Base-by-base conservation (phyloP, 2,113 vertebrate species). In the Gadus macrocephalus region DNA sequence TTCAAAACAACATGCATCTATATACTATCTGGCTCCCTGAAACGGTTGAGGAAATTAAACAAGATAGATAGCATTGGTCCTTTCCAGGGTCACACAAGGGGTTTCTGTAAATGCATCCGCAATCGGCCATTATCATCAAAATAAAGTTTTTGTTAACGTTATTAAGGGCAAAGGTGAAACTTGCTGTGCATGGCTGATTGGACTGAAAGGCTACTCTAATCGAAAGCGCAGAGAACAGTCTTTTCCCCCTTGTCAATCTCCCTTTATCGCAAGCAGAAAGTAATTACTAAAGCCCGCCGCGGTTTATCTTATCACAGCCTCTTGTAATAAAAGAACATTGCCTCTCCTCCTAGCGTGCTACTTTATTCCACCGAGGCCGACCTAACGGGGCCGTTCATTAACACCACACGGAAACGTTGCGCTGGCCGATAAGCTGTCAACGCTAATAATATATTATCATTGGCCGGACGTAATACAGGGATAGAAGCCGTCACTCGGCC, bases 201-300 rank as follows among this genome's bases (percentile, higher is more conserved):
- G 63, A 16, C 42, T 3, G 2, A 67, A 65, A 65, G 62, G 62
- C 74, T 81, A 53, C 55, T 68, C 80, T 85, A 78, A 84, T 83
- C 79, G 76, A 74, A 64, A 4, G 80, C 71, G 80, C 78, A 79
- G 38, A 71, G 66, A 35, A 35, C 78, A 79, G 67, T 72, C 76
- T 66, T 14, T 81, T 76, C 83, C 67, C 67, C 28, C 9, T 70
- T 66, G 70, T 73, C 80, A 67, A 68, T 74, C 78, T 80, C 62
- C 64, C 68, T 75, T 80, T 70, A 70, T 77, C 66, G 64, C 70
- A 15, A 15, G 17, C 94, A 35, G 53, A 74, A 68, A 75, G 74
- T 86, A 83, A 89, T 88, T 87, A 83, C n/a, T 62, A 79, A 74
- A 86, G 73, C 53, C 67, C 72, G 72, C 80, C 35, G 74, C 71